Evolutionary conservation across 2,888 invertebrate species (phyloP).

Genomic region (Drosophila flavopinicola): DNA sequence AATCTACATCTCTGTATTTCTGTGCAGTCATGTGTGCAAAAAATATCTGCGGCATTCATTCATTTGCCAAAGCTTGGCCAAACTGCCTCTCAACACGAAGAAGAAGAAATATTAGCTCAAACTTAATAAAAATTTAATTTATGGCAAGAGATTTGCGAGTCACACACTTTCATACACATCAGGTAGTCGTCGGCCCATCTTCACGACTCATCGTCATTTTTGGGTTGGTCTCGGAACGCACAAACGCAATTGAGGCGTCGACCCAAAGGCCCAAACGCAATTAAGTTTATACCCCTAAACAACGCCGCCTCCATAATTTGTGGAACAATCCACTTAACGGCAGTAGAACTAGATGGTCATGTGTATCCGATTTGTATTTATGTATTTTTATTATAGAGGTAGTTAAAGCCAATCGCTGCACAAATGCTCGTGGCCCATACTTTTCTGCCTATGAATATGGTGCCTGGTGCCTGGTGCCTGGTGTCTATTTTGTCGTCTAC

Average conservation of each 20-base stretch:
- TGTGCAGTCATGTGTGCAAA: constrained; percentile 21
- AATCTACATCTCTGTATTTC: background rate
- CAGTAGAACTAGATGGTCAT: background rate
- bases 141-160: constrained; percentile 14
- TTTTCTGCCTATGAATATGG: background rate
- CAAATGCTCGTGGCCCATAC: background rate
- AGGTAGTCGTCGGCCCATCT: background rate
- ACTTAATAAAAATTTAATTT: constrained; percentile 57
- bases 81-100: constrained; percentile 19
- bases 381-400: background rate
- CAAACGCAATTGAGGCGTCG: constrained; percentile 11
- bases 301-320: background rate
- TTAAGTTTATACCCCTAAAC: constrained; percentile 46
- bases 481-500: constrained; percentile 13
- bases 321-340: constrained; percentile 38
- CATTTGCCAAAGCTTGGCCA: constrained; percentile 40
- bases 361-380: background rate
- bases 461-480: background rate
- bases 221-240: constrained; percentile 13
- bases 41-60: constrained; percentile 44
- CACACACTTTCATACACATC: background rate
- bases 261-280: constrained; percentile 66
- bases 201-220: background rate
- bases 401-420: constrained; percentile 14
- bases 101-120: constrained; percentile 41